These are phyloP conservation scores for Prionace glauca DNA, from an alignment of 2,797 vertebrate genomes.

Conservation along the genomic window DNA sequence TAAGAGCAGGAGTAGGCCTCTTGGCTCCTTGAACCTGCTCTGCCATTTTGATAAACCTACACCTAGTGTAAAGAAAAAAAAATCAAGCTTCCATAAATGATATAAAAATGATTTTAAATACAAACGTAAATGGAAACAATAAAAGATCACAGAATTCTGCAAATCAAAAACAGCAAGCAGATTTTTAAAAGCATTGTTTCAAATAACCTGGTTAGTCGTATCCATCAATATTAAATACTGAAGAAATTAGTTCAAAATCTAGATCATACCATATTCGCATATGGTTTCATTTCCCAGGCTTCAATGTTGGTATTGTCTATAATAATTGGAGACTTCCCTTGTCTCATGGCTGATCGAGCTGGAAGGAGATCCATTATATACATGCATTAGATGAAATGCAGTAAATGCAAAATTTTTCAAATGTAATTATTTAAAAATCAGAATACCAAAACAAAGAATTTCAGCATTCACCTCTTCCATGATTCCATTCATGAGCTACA, in stretches of 20 bases:
- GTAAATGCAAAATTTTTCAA: slow-evolving; percentile 41
- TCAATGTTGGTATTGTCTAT: slow-evolving; percentile 73
- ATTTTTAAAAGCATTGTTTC: neutral
- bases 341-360: slow-evolving; percentile 67
- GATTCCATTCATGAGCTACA: slow-evolving; percentile 68
- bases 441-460: slow-evolving; percentile 26
- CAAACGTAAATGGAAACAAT: neutral
- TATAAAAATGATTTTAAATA: neutral
- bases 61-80: neutral
- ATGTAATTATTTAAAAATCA: slow-evolving; percentile 43
- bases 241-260: slow-evolving; percentile 14
- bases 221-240: neutral
- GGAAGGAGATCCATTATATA: slow-evolving; percentile 40
- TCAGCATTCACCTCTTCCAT: slow-evolving; percentile 58
- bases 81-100: neutral
- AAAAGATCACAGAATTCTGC: neutral
- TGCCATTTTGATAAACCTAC: neutral
- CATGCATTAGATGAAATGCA: slow-evolving; percentile 46
- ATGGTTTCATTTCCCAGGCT: slow-evolving; percentile 73
- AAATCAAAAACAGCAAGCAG: neutral
- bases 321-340: slow-evolving; percentile 63
- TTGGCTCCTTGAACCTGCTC: neutral
- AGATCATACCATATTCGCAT: slow-evolving; percentile 64
- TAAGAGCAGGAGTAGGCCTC: neutral
- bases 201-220: neutral